Percentiles rank a stretch among this genome's conserved stretches.
phyloP scores from a whole-genome alignment of 2,888 invertebrate species.

The Spilosoma lubricipeda region DNA sequence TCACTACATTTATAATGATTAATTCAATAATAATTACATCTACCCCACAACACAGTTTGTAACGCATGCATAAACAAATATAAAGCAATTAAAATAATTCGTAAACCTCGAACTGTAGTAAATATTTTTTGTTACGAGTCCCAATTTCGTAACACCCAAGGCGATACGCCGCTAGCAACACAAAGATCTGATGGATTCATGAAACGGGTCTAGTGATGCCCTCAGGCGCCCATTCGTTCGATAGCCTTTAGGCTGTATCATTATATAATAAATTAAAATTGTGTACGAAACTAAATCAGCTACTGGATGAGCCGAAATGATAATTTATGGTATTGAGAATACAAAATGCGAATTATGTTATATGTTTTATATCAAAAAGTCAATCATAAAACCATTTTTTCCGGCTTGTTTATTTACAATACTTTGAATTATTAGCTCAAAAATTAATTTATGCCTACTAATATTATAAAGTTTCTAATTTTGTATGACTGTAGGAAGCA shows the following conservation, averaged over 20 bases:
- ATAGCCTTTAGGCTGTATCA: conserved; percentile 29
- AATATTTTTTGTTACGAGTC: conserved; percentile 22
- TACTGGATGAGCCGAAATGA: conserved; percentile 11
- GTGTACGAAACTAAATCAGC: conserved; percentile 25
- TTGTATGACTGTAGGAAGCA: too few species aligned
- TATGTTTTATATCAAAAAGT: neutral
- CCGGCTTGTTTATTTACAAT: too few species aligned
- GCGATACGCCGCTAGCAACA: conserved; percentile 33
- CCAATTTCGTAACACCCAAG: conserved; percentile 34
- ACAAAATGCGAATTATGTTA: neutral
- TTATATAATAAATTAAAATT: conserved; percentile 46
- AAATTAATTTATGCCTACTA: too few species aligned
- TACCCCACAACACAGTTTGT: neutral
- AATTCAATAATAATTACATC: neutral
- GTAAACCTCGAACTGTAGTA: conserved; percentile 5
- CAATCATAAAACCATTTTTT: too few species aligned
- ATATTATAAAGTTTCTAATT: too few species aligned
- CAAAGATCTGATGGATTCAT: conserved; percentile 30
- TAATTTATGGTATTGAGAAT: conserved; percentile 9
- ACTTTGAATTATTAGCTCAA: too few species aligned
- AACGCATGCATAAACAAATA: conserved; percentile 7
- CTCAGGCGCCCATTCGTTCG: conserved; percentile 24
- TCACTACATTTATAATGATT: too few species aligned
- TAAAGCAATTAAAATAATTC: conserved; percentile 1
- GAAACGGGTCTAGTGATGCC: conserved; percentile 32